Evolutionary conservation across 1,140 invertebrate species (phyloP).

Genomic region (Orussus abietinus): DNA sequence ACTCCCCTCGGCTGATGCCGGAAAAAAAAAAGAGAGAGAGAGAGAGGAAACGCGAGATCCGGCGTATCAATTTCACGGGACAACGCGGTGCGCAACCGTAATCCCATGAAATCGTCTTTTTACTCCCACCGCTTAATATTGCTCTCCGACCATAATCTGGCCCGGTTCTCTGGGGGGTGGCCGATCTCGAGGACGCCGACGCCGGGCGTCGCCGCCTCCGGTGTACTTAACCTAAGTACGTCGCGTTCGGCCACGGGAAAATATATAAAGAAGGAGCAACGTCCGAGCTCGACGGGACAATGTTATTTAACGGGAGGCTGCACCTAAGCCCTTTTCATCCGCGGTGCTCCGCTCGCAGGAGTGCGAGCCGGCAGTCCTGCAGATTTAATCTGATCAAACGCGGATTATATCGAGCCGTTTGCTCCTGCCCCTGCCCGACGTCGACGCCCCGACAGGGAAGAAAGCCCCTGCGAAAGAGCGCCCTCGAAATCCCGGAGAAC

Average conservation of each 20-base stretch:
- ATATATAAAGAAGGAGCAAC: conserved; percentile 37
- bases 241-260: conserved; percentile 31
- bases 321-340: conserved; percentile 54
- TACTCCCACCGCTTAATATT: conserved; percentile 46
- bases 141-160: conserved; percentile 42
- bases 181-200: conserved; percentile 15
- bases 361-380: no score
- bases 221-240: conserved; percentile 44
- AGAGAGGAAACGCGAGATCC: no score
- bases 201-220: conserved; percentile 12
- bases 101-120: conserved; percentile 38
- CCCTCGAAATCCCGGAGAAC: no score
- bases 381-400: conserved; percentile 54
- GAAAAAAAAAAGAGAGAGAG: no score
- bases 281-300: conserved; percentile 41
- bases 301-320: conserved; percentile 54
- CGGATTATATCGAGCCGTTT: background rate
- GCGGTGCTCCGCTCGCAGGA: no score
- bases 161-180: conserved; percentile 25
- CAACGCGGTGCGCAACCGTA: conserved; percentile 33
- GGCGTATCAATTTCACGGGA: conserved; percentile 51
- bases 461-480: no score
- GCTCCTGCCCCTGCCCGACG: no score
- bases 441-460: no score
- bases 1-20: background rate